Conservation (phyloP, 2,888 invertebrate genomes). For the Seira musarum region DNA sequence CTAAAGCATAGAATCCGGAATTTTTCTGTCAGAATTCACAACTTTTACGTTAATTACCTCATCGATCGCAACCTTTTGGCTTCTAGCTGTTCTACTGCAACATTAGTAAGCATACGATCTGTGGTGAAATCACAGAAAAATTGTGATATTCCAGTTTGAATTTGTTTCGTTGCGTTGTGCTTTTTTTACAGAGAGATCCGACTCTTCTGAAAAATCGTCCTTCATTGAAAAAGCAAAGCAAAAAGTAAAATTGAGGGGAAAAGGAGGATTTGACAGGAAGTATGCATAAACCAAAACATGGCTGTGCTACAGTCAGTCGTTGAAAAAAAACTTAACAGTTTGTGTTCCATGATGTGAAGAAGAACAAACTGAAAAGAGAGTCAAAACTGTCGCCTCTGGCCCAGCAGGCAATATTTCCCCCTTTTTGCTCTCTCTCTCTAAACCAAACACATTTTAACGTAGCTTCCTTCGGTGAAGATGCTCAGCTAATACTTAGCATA, state of each 20-base stretch:
- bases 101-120: no score
- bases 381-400: conserved; percentile 60
- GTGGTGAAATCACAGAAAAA: not conserved
- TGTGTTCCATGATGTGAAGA: conserved; percentile 37
- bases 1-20: not conserved
- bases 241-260: not conserved
- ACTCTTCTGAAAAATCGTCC: not conserved
- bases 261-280: conserved; percentile 2
- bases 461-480: conserved; percentile 1
- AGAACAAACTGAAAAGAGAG: conserved; percentile 55
- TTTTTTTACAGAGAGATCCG: not conserved
- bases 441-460: not conserved
- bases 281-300: conserved; percentile 4
- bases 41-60: conserved; percentile 24
- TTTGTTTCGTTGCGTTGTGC: no score
- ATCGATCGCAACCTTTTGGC: not conserved
- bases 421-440: not conserved
- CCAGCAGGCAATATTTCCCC: conserved; percentile 53
- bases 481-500: conserved; percentile 2
- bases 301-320: conserved; percentile 15
- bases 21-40: not conserved
- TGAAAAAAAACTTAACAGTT: conserved; percentile 7
- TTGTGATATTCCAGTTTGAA: no score
- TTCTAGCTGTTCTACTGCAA: not conserved
- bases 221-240: not conserved